A percentile compares a stretch with the other conserved stretches of the same genome.
phyloP scores from a whole-genome alignment of 2,888 invertebrate species.

The Phyllotreta striolata region DNA sequence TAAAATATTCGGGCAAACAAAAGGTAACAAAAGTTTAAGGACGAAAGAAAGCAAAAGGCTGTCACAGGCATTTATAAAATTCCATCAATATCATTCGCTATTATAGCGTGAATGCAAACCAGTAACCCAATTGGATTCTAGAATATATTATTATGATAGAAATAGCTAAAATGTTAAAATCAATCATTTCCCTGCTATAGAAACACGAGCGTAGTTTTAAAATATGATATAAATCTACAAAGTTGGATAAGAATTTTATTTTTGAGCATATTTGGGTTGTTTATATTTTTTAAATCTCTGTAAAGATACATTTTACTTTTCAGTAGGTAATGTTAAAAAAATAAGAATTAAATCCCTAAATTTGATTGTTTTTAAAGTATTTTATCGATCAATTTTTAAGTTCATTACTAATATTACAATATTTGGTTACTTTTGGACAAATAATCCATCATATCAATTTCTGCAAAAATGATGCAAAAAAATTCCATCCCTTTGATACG shows the following conservation, averaged over 20 bases:
- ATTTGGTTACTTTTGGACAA: no score
- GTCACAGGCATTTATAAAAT: conserved; percentile 25
- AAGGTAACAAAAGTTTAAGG: conserved; percentile 8
- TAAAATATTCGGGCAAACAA: conserved; percentile 6
- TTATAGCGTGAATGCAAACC: conserved; percentile 35
- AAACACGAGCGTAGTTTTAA: background rate
- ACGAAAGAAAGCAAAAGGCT: conserved; percentile 1
- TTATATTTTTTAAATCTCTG: no score
- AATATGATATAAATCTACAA: no score
- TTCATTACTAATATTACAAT: no score
- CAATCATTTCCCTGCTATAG: conserved; percentile 42
- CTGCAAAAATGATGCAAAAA: conserved; percentile 34
- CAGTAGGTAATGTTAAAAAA: no score
- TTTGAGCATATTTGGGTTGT: no score
- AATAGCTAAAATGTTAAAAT: conserved; percentile 38
- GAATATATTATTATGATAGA: conserved; percentile 33
- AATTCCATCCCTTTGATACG: no score
- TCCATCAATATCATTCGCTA: conserved; percentile 24
- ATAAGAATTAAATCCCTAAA: no score
- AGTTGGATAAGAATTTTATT: no score
- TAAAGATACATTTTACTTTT: no score
- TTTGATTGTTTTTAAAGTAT: no score
- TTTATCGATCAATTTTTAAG: no score
- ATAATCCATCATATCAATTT: background rate
- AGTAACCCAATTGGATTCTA: conserved; percentile 40